phyloP scores from a whole-genome alignment of 2,888 invertebrate genomes.

The Epinotia bilunana region DNA sequence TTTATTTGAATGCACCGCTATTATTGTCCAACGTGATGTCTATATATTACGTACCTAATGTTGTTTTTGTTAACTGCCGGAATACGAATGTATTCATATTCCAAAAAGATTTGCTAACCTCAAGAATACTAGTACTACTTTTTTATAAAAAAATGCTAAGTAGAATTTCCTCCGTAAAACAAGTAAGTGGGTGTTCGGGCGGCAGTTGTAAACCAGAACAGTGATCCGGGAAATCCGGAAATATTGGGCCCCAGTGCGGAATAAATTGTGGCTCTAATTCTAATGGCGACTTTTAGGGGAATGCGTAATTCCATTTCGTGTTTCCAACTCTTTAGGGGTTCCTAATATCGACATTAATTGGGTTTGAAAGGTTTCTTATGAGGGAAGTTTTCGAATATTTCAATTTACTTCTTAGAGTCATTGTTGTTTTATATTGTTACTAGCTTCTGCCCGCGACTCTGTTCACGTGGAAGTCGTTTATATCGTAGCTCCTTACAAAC shows the following conservation, averaged over 20 bases:
- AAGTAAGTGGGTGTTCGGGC: slow-evolving; percentile 37
- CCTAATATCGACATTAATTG: slow-evolving; percentile 77
- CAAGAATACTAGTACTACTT: not conserved
- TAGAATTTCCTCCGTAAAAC: slow-evolving; percentile 22
- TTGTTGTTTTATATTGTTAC: slow-evolving; percentile 29
- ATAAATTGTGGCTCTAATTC: slow-evolving; percentile 78
- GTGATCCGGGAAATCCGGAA: slow-evolving; percentile 55
- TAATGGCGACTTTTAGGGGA: slow-evolving; percentile 80
- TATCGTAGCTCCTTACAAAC: too few relatives aligned
- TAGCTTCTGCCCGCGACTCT: too few relatives aligned
- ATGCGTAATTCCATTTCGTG: slow-evolving; percentile 81
- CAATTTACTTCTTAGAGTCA: slow-evolving; percentile 54
- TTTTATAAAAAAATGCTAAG: not conserved
- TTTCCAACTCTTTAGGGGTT: slow-evolving; percentile 81
- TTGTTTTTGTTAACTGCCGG: not conserved
- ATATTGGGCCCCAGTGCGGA: slow-evolving; percentile 66
- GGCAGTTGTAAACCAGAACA: slow-evolving; percentile 46
- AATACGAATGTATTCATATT: not conserved
- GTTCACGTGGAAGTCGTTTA: too few relatives aligned
- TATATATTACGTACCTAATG: not conserved
- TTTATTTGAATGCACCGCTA: not conserved
- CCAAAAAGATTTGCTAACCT: not conserved
- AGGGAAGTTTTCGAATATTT: slow-evolving; percentile 67
- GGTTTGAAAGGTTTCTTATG: slow-evolving; percentile 77
- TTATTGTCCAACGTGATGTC: not conserved